Evolutionary conservation across 2,797 vertebrate species (phyloP).

Genomic region (Iguana delicatissima): DNA sequence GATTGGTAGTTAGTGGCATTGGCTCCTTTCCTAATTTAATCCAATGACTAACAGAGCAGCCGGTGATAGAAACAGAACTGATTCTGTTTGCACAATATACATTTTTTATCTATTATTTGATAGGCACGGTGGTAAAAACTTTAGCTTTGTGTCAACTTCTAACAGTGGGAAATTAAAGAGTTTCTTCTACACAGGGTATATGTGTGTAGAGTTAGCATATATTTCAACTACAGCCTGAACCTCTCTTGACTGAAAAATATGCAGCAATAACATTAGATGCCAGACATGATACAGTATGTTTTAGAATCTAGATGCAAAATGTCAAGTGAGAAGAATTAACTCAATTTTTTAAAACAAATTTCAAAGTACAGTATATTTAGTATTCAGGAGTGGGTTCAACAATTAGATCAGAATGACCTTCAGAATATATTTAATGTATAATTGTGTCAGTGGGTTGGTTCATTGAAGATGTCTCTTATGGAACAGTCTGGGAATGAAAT

Average conservation of each 20-base stretch:
- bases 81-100: neutral
- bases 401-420: slow-evolving; percentile 14
- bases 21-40: neutral
- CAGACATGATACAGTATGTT: neutral
- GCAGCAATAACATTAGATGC: neutral
- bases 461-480: neutral
- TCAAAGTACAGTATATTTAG: slow-evolving; percentile 12
- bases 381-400: neutral
- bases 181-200: no score
- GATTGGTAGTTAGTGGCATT: neutral
- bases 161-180: neutral
- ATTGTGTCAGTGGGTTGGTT: slow-evolving; percentile 12
- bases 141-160: neutral
- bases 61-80: neutral
- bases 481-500: neutral
- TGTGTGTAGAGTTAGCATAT: no score
- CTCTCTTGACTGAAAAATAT: neutral
- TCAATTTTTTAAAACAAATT: neutral
- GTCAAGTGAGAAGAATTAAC: neutral
- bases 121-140: neutral
- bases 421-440: slow-evolving; percentile 15
- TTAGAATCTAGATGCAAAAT: neutral
- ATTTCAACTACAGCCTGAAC: neutral
- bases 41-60: neutral
- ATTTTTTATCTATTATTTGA: neutral